These are phyloP conservation scores for Pheosia gnoma DNA, from an alignment of 2,888 invertebrate genomes.

Conservation along the genomic window DNA sequence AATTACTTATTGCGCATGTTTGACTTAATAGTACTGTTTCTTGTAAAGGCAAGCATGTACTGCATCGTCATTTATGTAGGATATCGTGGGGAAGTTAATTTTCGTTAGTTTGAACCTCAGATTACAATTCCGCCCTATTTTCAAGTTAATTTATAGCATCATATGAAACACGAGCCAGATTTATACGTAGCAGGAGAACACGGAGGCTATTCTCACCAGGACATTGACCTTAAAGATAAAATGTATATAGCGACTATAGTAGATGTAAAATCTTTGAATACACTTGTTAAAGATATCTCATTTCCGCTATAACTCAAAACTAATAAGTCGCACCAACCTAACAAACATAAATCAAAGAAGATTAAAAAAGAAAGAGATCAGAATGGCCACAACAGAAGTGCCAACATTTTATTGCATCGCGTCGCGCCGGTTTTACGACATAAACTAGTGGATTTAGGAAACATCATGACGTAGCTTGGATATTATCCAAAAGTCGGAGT, in stretches of 20 bases:
- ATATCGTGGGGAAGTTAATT: neutral
- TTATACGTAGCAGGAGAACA: neutral
- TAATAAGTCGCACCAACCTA: conserved; percentile 24
- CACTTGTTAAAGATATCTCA: no score
- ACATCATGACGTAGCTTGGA: conserved; percentile 57
- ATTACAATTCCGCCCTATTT: conserved; percentile 24
- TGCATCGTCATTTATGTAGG: neutral
- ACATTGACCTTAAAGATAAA: neutral
- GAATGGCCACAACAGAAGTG: conserved; percentile 32
- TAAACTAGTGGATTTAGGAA: conserved; percentile 12
- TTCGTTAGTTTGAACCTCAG: conserved; percentile 8
- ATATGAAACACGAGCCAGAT: neutral
- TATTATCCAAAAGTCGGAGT: conserved; percentile 49
- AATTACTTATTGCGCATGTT: conserved; percentile 39
- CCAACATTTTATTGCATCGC: conserved; percentile 46
- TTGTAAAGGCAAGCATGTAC: conserved; percentile 3
- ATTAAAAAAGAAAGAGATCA: conserved; percentile 36
- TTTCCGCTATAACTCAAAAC: conserved; percentile 9
- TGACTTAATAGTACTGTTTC: conserved; percentile 17
- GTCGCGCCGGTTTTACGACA: conserved; percentile 41
- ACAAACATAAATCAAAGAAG: conserved; percentile 32
- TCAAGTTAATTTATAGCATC: conserved; percentile 1
- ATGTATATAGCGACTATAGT: neutral
- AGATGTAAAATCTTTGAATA: neutral
- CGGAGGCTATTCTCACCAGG: neutral